phyloP scores from a whole-genome alignment of 2,888 invertebrate genomes.

The Tachina lurida region DNA sequence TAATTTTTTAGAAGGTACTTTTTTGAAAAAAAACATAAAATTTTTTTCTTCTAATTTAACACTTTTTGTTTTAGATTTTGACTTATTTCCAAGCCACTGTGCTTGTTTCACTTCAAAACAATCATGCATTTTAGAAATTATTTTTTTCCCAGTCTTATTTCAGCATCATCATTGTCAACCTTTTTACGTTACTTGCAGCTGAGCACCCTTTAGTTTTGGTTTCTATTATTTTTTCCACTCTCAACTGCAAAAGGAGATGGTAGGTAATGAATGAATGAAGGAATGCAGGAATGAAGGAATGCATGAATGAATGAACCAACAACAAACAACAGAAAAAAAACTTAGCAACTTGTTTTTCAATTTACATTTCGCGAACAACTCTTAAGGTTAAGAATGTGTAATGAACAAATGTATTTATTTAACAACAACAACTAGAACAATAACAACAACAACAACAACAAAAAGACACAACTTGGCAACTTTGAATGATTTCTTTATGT shows the following conservation, averaged over 20 bases:
- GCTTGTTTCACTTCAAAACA: conserved; percentile 1
- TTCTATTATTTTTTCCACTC: conserved; percentile 54
- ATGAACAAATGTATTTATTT: conserved; percentile 47
- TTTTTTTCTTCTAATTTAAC: neutral
- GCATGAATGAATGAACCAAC: neutral
- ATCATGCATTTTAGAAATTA: conserved; percentile 39
- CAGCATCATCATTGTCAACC: conserved; percentile 57
- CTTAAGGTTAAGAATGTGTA: conserved; percentile 48
- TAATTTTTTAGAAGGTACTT: neutral
- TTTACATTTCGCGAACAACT: conserved; percentile 37
- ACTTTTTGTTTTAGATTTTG: neutral
- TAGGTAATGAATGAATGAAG: neutral
- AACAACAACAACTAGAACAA: neutral
- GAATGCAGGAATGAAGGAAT: neutral
- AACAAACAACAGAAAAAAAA: neutral
- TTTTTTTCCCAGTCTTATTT: neutral
- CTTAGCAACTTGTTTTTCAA: conserved; percentile 39
- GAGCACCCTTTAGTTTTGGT: conserved; percentile 75
- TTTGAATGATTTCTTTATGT: conserved; percentile 50
- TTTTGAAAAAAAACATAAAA: neutral
- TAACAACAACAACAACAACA: neutral
- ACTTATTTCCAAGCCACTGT: conserved; percentile 20
- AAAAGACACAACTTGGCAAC: conserved; percentile 15
- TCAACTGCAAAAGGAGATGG: neutral
- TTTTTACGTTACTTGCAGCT: conserved; percentile 64